phyloP scores from a whole-genome alignment of 2,888 invertebrate genomes.

The Drosophila phalerata region DNA sequence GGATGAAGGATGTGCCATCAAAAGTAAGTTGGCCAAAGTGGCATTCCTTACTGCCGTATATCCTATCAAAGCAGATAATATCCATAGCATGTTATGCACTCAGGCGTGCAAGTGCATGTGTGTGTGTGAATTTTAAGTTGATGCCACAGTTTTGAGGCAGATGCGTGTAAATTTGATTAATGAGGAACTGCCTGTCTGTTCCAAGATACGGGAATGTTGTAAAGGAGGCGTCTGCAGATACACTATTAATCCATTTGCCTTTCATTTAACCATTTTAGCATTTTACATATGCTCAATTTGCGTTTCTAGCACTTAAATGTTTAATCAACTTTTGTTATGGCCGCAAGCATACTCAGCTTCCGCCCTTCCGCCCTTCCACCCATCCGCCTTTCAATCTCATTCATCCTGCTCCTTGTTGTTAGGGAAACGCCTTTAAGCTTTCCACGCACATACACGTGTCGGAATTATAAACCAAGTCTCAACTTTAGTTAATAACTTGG shows the following conservation, averaged over 20 bases:
- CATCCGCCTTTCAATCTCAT: background rate
- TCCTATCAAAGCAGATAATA: slow-evolving; percentile 35
- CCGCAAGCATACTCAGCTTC: slow-evolving; percentile 7
- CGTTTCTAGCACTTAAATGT: slow-evolving; percentile 35
- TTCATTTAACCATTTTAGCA: slow-evolving; percentile 37
- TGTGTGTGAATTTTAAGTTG: slow-evolving; percentile 54
- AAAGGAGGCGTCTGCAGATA: slow-evolving; percentile 10
- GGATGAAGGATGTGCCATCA: slow-evolving; percentile 74
- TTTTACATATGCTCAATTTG: slow-evolving; percentile 50
- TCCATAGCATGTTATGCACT: slow-evolving; percentile 42
- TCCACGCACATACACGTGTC: slow-evolving; percentile 19
- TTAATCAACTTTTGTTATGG: slow-evolving; percentile 31
- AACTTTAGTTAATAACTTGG: slow-evolving; percentile 24
- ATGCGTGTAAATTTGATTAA: slow-evolving; percentile 78
- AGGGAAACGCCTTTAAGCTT: slow-evolving; percentile 24
- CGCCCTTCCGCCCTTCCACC: too few relatives aligned
- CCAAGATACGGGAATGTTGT: slow-evolving; percentile 1
- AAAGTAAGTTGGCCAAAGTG: slow-evolving; percentile 15
- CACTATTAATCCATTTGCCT: slow-evolving; percentile 52
- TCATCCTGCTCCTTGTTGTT: slow-evolving; percentile 8
- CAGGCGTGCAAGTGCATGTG: slow-evolving; percentile 14
- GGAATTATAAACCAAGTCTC: slow-evolving; percentile 14
- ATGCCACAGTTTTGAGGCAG: slow-evolving; percentile 57
- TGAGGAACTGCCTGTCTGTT: slow-evolving; percentile 42
- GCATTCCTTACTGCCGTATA: background rate